Conservation (phyloP, 2,113 vertebrate genomes). For the Corvus cornix region DNA sequence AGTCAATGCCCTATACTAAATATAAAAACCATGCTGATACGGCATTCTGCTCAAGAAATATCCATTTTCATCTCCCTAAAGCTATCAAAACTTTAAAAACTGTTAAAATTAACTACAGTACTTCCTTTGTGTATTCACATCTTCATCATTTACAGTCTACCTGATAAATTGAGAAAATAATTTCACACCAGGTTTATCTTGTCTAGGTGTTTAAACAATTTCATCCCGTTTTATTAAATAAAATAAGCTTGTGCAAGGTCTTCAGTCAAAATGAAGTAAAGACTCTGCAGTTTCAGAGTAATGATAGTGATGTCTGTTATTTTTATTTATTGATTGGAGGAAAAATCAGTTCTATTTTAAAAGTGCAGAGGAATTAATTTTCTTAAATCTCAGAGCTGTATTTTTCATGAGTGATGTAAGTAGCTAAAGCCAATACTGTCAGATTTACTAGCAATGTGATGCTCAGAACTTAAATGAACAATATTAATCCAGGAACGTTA, state of each 20-base stretch:
- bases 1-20: background rate
- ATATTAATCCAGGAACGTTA: constrained; percentile 9
- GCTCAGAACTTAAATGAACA: background rate
- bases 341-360: background rate
- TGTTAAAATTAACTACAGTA: background rate
- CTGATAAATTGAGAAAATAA: background rate
- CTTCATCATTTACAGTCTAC: background rate
- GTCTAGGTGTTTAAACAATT: background rate
- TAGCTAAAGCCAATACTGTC: background rate
- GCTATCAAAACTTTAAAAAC: background rate
- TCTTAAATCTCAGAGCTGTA: background rate
- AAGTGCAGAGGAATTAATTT: constrained; percentile 18
- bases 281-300: background rate
- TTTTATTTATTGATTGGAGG: constrained; percentile 3
- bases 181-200: background rate
- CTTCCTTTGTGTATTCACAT: background rate
- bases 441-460: constrained; percentile 1
- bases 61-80: background rate
- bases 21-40: background rate
- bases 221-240: background rate
- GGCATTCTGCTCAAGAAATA: background rate
- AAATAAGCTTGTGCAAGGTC: background rate
- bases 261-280: background rate
- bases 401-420: background rate
- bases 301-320: background rate